Conservation (phyloP, 2,113 vertebrate species). For the Camarhynchus parvulus region DNA sequence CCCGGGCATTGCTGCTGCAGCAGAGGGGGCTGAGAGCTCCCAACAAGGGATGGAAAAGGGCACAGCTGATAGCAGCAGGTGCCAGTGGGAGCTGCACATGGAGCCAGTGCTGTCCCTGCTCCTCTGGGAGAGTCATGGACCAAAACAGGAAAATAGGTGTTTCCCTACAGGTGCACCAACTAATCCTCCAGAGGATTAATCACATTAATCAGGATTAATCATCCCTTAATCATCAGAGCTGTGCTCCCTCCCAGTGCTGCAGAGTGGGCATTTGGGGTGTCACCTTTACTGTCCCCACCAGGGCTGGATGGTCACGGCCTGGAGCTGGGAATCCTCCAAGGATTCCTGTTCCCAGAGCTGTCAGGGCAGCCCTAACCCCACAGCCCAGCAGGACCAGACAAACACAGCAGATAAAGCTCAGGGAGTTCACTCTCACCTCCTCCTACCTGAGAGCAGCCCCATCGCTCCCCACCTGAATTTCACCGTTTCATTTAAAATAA, state of each 20-base stretch:
- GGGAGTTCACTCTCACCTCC: not conserved
- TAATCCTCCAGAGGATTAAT: not conserved
- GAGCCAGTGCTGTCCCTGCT: accelerated
- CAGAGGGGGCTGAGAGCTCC: not conserved
- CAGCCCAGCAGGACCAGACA: not conserved
- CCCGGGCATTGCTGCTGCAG: not conserved
- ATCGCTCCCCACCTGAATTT: accelerated
- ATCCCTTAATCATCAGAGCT: accelerated
- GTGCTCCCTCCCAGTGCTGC: not conserved
- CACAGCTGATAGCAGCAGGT: not conserved
- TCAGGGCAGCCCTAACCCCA: not conserved
- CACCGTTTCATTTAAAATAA: too few relatives aligned
- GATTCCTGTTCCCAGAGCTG: not conserved
- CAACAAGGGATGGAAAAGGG: accelerated
- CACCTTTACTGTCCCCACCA: not conserved
- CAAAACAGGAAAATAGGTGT: accelerated
- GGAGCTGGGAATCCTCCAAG: not conserved
- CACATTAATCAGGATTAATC: not conserved
- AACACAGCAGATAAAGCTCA: not conserved
- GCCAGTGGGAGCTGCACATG: accelerated
- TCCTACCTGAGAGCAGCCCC: not conserved
- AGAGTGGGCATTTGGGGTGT: not conserved
- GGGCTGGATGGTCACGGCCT: accelerated
- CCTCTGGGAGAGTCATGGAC: not conserved
- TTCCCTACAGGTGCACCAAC: not conserved